phyloP scores from a whole-genome alignment of 2,113 vertebrate species.

The Apistogramma diplotaenia region DNA sequence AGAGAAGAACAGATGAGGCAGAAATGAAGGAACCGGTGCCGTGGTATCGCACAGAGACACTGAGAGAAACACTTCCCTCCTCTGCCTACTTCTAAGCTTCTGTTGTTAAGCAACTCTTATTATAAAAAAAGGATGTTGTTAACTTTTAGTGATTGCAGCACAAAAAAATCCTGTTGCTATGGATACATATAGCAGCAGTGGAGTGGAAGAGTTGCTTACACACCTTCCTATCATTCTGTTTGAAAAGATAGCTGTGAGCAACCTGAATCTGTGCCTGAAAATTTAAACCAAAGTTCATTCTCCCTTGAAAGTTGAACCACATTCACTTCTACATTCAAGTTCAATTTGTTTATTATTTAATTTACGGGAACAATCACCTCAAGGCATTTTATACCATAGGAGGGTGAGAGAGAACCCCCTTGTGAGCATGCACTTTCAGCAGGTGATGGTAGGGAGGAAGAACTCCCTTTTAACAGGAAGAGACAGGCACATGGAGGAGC shows the following conservation, averaged over 20 bases:
- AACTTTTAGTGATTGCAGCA: background rate
- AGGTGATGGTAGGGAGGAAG: background rate
- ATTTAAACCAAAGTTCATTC: too few relatives aligned
- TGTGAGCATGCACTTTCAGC: too few relatives aligned
- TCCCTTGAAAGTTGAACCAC: background rate
- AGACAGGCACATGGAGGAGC: background rate
- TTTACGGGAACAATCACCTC: background rate
- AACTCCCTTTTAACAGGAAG: background rate
- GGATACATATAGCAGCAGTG: background rate
- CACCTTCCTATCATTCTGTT: background rate
- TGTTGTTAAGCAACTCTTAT: background rate
- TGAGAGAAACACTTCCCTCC: background rate
- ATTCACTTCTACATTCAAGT: background rate
- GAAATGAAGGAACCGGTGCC: slow-evolving; percentile 5
- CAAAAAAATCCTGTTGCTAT: background rate
- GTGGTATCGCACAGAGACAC: slow-evolving; percentile 7
- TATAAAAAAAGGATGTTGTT: background rate
- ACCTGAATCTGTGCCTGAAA: background rate
- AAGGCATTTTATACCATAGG: background rate
- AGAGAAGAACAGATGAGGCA: slow-evolving; percentile 13
- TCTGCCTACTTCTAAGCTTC: background rate
- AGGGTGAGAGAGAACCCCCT: background rate
- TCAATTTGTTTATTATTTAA: background rate
- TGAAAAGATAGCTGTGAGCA: background rate
- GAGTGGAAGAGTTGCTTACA: background rate